Percentiles rank a stretch among this genome's conserved stretches.
phyloP scores from a whole-genome alignment of 2,797 vertebrate genomes.

The Parauchenoglanis ngamensis region DNA sequence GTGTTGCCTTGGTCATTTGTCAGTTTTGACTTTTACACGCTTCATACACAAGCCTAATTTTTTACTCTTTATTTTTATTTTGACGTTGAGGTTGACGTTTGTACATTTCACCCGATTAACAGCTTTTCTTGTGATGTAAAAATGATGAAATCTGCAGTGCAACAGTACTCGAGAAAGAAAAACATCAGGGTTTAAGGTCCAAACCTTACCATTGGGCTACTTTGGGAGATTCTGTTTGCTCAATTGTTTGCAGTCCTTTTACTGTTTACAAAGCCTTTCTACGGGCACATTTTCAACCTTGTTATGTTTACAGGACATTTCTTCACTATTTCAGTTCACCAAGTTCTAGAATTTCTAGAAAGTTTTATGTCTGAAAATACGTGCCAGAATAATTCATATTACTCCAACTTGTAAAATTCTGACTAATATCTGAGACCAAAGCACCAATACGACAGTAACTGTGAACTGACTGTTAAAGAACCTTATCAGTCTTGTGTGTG shows the following conservation, averaged over 20 bases:
- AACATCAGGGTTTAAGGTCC: slow-evolving; percentile 35
- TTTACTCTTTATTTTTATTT: background rate
- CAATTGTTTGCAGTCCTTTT: slow-evolving; percentile 50
- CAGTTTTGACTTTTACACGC: background rate
- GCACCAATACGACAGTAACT: too few species aligned
- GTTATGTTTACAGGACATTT: background rate
- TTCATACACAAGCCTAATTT: background rate
- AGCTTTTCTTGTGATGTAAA: background rate
- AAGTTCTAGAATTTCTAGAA: background rate
- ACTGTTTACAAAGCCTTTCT: slow-evolving; percentile 29
- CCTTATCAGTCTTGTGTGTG: slow-evolving; percentile 2
- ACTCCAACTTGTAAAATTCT: background rate
- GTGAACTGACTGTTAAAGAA: background rate
- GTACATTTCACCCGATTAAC: background rate
- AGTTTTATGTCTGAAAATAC: background rate
- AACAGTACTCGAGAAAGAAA: background rate
- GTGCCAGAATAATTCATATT: background rate
- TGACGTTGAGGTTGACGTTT: background rate
- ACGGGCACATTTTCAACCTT: background rate
- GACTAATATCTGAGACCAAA: background rate
- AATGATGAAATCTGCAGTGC: background rate
- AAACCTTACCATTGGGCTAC: background rate
- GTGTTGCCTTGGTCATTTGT: slow-evolving; percentile 13
- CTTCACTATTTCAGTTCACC: background rate
- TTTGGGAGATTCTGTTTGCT: slow-evolving; percentile 22